Conservation (phyloP, 2,888 invertebrate species). For the Abscondita cerata region DNA sequence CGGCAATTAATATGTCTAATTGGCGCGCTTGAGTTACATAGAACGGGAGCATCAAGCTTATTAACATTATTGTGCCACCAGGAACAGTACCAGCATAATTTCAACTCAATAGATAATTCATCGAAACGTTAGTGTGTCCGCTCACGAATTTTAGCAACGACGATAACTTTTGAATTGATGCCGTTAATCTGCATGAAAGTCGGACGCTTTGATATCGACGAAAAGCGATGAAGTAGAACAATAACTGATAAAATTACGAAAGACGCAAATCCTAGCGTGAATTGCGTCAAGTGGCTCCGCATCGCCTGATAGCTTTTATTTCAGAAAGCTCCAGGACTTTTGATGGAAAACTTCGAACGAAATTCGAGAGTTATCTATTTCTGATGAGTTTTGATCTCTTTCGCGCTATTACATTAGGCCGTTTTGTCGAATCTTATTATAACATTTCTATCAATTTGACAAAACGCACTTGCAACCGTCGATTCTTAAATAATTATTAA, state of each 20-base stretch:
- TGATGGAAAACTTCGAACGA: constrained; percentile 12
- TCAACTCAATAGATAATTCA: constrained; percentile 24
- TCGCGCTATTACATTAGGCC: constrained; percentile 12
- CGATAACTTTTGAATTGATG: constrained; percentile 27
- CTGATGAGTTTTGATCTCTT: constrained; percentile 12
- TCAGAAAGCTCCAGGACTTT: constrained; percentile 11
- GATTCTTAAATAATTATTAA: too few relatives aligned
- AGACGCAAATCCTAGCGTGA: constrained; percentile 30
- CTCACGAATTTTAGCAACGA: constrained; percentile 26
- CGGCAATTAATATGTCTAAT: constrained; percentile 40
- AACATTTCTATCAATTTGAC: neutral
- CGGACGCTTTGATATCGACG: constrained; percentile 26
- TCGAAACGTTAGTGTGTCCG: constrained; percentile 22
- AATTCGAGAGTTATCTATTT: constrained; percentile 13
- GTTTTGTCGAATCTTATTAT: neutral
- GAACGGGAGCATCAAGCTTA: constrained; percentile 31
- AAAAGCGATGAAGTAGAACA: constrained; percentile 32
- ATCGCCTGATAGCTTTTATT: constrained; percentile 20
- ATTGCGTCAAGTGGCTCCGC: constrained; percentile 30
- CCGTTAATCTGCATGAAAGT: constrained; percentile 32
- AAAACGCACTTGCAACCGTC: too few relatives aligned
- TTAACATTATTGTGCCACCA: constrained; percentile 29
- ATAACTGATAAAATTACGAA: constrained; percentile 34
- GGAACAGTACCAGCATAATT: constrained; percentile 27
- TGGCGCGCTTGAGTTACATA: constrained; percentile 40